phyloP scores from a whole-genome alignment of 2,113 vertebrate genomes.

The Diadophis punctatus region DNA sequence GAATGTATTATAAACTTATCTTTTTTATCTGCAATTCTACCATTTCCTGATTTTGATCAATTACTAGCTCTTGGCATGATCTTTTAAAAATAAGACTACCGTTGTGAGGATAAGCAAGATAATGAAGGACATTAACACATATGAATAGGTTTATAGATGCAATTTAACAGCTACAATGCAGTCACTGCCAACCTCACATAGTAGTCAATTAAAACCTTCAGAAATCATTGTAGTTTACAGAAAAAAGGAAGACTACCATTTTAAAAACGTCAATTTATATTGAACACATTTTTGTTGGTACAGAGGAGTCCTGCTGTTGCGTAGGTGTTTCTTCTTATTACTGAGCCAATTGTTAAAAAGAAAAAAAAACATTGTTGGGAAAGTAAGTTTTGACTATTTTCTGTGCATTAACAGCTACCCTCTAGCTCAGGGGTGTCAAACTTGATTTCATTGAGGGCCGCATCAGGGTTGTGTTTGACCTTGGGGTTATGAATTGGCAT shows the following conservation, averaged over 20 bases:
- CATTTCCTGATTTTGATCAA: neutral
- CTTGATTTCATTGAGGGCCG: too few species aligned
- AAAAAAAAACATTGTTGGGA: slow-evolving; percentile 14
- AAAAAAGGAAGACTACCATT: neutral
- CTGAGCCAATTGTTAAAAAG: slow-evolving; percentile 19
- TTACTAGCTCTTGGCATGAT: neutral
- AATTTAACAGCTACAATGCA: neutral
- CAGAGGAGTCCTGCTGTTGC: slow-evolving; percentile 23
- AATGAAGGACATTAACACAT: neutral
- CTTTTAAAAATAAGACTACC: neutral
- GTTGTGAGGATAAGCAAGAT: neutral
- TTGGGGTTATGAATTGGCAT: too few species aligned
- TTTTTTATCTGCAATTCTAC: neutral
- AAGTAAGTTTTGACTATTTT: slow-evolving; percentile 33
- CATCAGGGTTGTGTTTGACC: too few species aligned
- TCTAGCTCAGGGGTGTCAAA: neutral
- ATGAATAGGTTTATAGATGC: neutral
- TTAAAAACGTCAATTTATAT: slow-evolving; percentile 10
- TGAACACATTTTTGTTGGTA: slow-evolving; percentile 27
- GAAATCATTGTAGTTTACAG: neutral
- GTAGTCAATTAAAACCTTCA: slow-evolving; percentile 4
- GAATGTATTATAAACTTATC: neutral
- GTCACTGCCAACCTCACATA: neutral
- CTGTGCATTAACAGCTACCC: slow-evolving; percentile 19
- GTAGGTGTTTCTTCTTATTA: slow-evolving; percentile 19